These are phyloP conservation scores for Meteorus sp. DNA, from an alignment of 1,140 invertebrate genomes.

Conservation along the genomic window DNA sequence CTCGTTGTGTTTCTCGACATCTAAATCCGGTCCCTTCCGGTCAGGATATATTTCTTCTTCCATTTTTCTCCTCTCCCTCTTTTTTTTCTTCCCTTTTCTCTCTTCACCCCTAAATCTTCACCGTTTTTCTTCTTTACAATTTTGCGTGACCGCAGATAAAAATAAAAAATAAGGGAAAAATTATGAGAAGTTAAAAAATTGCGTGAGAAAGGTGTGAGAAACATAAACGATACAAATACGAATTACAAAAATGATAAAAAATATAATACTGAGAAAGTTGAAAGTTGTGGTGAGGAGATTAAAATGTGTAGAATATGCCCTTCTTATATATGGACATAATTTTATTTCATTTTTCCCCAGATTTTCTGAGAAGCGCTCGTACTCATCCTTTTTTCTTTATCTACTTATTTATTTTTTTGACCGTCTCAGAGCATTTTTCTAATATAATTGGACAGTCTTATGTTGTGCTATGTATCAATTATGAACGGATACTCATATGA, in stretches of 20 bases:
- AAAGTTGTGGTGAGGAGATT: too few species aligned
- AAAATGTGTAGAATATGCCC: too few species aligned
- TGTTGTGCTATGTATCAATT: too few species aligned
- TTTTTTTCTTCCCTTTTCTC: neutral
- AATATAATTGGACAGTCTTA: too few species aligned
- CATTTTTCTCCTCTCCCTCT: neutral
- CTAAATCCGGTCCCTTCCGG: conserved; percentile 22
- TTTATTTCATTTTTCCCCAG: too few species aligned
- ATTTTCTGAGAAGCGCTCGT: too few species aligned
- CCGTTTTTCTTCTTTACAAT: neutral
- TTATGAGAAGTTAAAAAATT: neutral
- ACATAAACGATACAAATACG: neutral
- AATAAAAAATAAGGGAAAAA: neutral
- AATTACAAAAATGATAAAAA: neutral
- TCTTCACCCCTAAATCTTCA: neutral
- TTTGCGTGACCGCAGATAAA: neutral
- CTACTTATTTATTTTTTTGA: too few species aligned
- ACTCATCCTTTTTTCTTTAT: too few species aligned
- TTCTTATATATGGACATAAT: too few species aligned
- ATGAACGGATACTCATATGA: too few species aligned
- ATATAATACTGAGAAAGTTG: too few species aligned
- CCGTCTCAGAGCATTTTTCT: too few species aligned
- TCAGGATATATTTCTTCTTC: neutral
- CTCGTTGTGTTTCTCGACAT: conserved; percentile 12
- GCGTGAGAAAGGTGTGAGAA: neutral